These are phyloP conservation scores for Catonia carolina DNA, from an alignment of 2,888 invertebrate genomes.

Conservation along the genomic window DNA sequence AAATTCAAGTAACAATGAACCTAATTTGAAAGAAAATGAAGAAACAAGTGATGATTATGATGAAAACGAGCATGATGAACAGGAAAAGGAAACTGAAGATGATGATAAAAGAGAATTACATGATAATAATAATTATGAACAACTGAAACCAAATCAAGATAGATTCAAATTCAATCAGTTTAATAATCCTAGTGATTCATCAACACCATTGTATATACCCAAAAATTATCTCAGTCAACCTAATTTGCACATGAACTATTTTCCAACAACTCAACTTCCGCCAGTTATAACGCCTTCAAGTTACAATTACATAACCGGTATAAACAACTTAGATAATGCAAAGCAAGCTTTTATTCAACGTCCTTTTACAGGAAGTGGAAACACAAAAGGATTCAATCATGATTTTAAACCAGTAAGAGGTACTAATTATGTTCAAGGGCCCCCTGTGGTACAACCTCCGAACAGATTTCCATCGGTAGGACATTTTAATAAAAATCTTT, in stretches of 20 bases:
- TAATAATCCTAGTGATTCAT: neutral
- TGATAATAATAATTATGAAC: neutral
- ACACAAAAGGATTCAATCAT: constrained; percentile 22
- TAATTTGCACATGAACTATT: no score
- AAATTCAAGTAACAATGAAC: neutral
- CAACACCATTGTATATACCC: no score
- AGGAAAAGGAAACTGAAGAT: constrained; percentile 6
- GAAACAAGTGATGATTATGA: constrained; percentile 7
- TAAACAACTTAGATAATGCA: neutral
- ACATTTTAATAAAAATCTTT: constrained; percentile 20
- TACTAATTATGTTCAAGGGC: constrained; percentile 4
- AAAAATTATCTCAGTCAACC: no score
- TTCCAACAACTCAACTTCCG: no score
- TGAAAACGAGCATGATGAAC: constrained; percentile 15
- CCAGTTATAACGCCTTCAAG: no score
- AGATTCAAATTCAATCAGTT: no score
- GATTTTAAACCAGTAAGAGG: constrained; percentile 22
- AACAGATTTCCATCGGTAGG: constrained; percentile 18
- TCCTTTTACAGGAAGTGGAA: constrained; percentile 21
- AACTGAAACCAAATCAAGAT: constrained; percentile 8
- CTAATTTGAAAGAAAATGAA: constrained; percentile 15
- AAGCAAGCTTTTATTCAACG: constrained; percentile 8
- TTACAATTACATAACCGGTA: neutral
- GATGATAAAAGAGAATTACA: constrained; percentile 4
- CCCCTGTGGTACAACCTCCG: constrained; percentile 5